These are phyloP conservation scores for Elaeidobius kamerunicus DNA, from an alignment of 2,888 invertebrate genomes.

Conservation along the genomic window DNA sequence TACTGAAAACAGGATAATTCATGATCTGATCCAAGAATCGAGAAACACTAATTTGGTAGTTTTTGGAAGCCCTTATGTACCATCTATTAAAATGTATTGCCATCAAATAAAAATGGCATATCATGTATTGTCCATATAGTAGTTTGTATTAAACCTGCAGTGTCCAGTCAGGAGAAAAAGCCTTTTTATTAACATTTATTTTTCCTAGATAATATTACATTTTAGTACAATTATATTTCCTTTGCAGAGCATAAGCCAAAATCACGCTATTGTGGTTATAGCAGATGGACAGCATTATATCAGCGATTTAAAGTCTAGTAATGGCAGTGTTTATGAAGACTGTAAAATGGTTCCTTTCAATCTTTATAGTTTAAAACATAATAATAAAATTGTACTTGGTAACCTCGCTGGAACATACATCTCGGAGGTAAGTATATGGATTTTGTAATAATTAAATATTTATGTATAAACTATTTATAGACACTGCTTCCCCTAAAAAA, in stretches of 20 bases:
- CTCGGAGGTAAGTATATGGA: constrained; percentile 28
- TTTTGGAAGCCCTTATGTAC: no score
- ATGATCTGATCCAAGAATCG: no score
- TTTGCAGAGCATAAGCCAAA: constrained; percentile 45
- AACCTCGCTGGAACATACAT: constrained; percentile 35
- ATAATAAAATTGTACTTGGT: constrained; percentile 39
- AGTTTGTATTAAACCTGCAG: no score
- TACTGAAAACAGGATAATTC: no score
- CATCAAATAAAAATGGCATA: not conserved
- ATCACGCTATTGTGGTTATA: constrained; percentile 45
- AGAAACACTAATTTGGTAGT: no score
- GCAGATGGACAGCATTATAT: constrained; percentile 41
- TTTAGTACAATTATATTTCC: constrained; percentile 1
- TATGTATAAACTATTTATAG: constrained; percentile 1
- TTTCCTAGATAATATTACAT: no score
- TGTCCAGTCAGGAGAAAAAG: no score
- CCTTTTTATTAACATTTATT: no score
- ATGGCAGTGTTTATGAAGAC: constrained; percentile 42
- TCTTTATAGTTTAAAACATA: constrained; percentile 40
- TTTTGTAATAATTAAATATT: constrained; percentile 2
- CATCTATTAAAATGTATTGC: not conserved
- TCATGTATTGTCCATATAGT: no score
- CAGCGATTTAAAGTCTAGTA: constrained; percentile 46
- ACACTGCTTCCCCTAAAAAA: no score
- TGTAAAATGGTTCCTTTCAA: constrained; percentile 39